These are phyloP conservation scores for Andrena cerasifolii DNA, from an alignment of 1,140 invertebrate genomes.

Conservation along the genomic window DNA sequence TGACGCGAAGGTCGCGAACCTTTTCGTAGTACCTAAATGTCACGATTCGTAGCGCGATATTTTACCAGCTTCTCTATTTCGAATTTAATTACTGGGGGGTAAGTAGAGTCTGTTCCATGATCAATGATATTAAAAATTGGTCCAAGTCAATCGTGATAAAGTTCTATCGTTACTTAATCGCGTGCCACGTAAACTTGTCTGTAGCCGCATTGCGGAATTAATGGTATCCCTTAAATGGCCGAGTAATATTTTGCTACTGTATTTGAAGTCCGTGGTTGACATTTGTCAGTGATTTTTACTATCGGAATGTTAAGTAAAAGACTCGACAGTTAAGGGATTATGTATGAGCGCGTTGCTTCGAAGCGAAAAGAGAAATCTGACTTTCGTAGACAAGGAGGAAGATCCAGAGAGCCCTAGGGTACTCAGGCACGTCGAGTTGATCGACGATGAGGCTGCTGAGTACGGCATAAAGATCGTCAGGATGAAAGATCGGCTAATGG, in stretches of 20 bases:
- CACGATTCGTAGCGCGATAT: not conserved
- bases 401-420: conserved; percentile 90
- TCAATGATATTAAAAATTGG: not conserved
- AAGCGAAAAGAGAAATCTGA: conserved; percentile 22
- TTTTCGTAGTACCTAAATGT: not conserved
- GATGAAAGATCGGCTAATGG: conserved; percentile 94
- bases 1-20: not conserved
- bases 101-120: no score
- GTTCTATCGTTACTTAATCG: not conserved
- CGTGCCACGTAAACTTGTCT: not conserved
- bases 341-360: not conserved
- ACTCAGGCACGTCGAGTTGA: conserved; percentile 92
- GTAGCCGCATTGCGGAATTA: not conserved
- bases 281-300: no score
- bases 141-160: no score
- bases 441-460: conserved; percentile 95
- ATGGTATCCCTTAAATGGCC: not conserved
- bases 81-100: no score
- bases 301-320: not conserved
- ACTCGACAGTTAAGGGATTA: not conserved
- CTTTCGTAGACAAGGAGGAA: conserved; percentile 89
- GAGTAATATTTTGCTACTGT: no score
- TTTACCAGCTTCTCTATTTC: not conserved
- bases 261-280: no score
- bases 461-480: conserved; percentile 97